A percentile compares a stretch with the other conserved stretches of the same genome.
phyloP scores from a whole-genome alignment of 2,113 vertebrate genomes.

The Podarcis muralis region DNA sequence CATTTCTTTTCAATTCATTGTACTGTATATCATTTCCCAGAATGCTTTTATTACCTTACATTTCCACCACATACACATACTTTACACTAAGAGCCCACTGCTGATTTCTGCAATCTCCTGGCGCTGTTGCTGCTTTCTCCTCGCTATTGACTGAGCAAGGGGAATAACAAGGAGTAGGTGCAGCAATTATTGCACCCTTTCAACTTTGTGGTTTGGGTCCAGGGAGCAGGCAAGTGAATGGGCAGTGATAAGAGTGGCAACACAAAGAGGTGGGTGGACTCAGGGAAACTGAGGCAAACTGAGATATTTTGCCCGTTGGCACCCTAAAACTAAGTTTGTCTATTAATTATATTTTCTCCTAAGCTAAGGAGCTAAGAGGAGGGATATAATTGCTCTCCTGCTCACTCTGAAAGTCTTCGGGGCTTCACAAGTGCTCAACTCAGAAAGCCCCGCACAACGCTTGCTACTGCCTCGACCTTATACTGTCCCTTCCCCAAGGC shows the following conservation, averaged over 20 bases:
- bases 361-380: not conserved
- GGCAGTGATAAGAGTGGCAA: not conserved
- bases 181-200: not conserved
- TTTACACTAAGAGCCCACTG: not conserved
- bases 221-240: not conserved
- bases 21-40: no score
- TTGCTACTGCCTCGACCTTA: no score
- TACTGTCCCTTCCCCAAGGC: not conserved
- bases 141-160: not conserved
- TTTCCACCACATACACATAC: no score
- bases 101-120: not conserved
- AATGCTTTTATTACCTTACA: no score
- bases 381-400: not conserved
- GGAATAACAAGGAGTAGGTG: not conserved
- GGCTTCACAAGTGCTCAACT: not conserved
- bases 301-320: not conserved
- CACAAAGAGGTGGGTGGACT: no score
- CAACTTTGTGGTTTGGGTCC: not conserved
- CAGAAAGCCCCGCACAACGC: not conserved
- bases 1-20: no score
- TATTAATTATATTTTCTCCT: not conserved
- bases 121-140: not conserved
- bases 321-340: not conserved
- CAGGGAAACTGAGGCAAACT: not conserved
- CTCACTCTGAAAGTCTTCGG: not conserved